Percentiles rank a stretch among this genome's conserved stretches.
These are phyloP conservation scores for Bubo blakistoni DNA, from an alignment of 2,113 vertebrate genomes.

Conservation along the genomic window DNA sequence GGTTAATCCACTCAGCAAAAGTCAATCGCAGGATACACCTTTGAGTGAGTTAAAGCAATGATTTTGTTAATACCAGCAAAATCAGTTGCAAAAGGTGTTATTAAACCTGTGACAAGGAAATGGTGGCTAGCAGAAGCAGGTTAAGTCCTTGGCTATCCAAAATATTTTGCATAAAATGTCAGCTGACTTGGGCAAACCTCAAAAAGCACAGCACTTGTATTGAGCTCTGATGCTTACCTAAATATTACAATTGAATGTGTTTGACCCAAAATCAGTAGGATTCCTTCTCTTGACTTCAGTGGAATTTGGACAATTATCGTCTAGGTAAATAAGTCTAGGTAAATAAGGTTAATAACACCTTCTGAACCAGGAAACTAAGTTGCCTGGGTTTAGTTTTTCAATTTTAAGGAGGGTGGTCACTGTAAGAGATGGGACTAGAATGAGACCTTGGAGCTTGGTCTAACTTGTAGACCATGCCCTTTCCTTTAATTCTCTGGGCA, in stretches of 20 bases:
- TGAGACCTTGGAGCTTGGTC: background rate
- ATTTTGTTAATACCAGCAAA: constrained; percentile 35
- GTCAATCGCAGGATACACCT: background rate
- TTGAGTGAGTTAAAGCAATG: background rate
- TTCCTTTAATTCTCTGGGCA: background rate
- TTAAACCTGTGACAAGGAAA: constrained; percentile 29
- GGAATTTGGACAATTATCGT: background rate
- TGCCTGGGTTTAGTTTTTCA: background rate
- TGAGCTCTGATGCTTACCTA: background rate
- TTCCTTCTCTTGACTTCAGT: background rate
- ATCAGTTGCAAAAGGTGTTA: constrained; percentile 28
- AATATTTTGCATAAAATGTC: constrained; percentile 15
- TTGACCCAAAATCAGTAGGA: background rate
- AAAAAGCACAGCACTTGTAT: background rate
- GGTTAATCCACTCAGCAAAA: constrained; percentile 18
- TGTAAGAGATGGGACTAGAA: background rate
- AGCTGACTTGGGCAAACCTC: background rate
- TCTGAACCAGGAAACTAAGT: background rate
- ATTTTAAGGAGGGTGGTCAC: background rate
- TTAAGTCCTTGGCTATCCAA: background rate
- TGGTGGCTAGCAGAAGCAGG: background rate
- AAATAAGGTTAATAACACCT: background rate
- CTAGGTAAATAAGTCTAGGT: background rate
- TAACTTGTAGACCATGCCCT: background rate
- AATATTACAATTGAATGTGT: background rate